phyloP scores from a whole-genome alignment of 1,140 invertebrate genomes.

The Drosophila sucinea region DNA sequence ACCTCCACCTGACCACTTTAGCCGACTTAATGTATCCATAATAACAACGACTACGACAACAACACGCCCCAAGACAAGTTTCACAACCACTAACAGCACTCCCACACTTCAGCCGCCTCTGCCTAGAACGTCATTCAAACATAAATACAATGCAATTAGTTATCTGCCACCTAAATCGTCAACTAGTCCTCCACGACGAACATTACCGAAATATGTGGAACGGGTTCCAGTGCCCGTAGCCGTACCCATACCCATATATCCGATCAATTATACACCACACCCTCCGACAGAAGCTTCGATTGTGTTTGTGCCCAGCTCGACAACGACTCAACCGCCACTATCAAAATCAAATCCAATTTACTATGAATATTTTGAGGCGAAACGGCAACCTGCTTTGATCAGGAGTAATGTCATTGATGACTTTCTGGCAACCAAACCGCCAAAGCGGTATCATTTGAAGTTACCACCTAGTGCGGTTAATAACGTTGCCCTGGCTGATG shows the following conservation, averaged over 20 bases:
- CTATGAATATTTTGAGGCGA: constrained; percentile 82
- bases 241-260: constrained; percentile 75
- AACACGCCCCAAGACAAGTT: constrained; percentile 14
- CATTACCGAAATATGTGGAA: constrained; percentile 58
- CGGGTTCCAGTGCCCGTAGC: constrained; percentile 73
- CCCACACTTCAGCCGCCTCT: neutral
- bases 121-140: constrained; percentile 29
- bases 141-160: constrained; percentile 58
- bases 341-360: constrained; percentile 82
- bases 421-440: constrained; percentile 65
- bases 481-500: constrained; percentile 43
- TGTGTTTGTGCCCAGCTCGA: constrained; percentile 68
- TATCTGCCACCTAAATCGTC: constrained; percentile 38
- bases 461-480: constrained; percentile 55
- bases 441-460: constrained; percentile 66
- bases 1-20: constrained; percentile 93
- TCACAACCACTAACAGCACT: constrained; percentile 17
- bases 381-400: constrained; percentile 58
- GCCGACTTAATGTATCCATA: constrained; percentile 47
- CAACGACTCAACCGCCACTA: constrained; percentile 50
- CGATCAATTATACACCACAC: constrained; percentile 60
- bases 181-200: constrained; percentile 17
- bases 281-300: constrained; percentile 34
- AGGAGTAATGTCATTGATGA: constrained; percentile 71
- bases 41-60: constrained; percentile 38